These are phyloP conservation scores for Lycophotia porphyrea DNA, from an alignment of 2,888 invertebrate species.

Conservation along the genomic window DNA sequence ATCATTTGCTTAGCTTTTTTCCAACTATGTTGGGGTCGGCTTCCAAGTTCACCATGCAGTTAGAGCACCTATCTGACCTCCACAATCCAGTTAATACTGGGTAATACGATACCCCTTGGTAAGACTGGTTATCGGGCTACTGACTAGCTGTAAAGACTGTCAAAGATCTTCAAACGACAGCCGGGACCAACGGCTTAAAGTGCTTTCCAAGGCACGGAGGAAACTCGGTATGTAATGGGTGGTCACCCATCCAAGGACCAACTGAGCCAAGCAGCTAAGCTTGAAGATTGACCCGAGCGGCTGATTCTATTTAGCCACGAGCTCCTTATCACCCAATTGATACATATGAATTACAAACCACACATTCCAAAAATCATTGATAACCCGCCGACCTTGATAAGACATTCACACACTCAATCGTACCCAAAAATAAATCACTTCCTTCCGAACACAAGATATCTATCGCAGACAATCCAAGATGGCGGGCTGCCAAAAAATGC, in stretches of 20 bases:
- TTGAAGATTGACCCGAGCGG: background rate
- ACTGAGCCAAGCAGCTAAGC: background rate
- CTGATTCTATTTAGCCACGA: background rate
- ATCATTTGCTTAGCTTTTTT: too few species aligned
- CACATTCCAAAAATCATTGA: conserved; percentile 5
- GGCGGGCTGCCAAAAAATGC: conserved; percentile 63
- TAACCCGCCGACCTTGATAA: conserved; percentile 43
- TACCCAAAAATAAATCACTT: conserved; percentile 53
- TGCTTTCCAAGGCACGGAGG: background rate
- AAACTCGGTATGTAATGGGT: background rate
- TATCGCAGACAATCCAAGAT: conserved; percentile 55
- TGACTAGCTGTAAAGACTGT: too few species aligned
- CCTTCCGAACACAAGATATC: conserved; percentile 60
- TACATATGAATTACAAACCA: background rate
- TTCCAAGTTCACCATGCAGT: too few species aligned
- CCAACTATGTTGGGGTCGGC: too few species aligned
- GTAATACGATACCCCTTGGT: too few species aligned
- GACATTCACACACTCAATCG: conserved; percentile 34
- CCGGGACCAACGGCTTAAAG: background rate
- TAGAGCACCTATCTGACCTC: too few species aligned
- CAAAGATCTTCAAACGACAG: background rate
- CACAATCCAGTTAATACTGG: too few species aligned
- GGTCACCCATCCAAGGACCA: background rate
- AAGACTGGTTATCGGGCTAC: too few species aligned
- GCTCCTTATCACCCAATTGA: background rate